Conservation (phyloP, 2,888 invertebrate genomes). For the Sarcophaga rosellei region DNA sequence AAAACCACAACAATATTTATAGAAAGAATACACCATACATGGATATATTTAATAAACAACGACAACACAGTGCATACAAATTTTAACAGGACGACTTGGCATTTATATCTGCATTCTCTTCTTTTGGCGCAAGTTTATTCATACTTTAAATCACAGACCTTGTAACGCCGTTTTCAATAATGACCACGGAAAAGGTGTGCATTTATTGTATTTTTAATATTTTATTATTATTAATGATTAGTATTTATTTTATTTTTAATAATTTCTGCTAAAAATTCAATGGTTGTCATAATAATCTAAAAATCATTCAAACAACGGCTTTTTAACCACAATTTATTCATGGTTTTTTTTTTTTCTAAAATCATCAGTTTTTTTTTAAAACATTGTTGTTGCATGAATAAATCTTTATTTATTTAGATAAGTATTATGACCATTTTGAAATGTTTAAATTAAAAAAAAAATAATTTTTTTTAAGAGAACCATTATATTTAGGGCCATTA, state of each 20-base stretch:
- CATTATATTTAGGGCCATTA: too few species aligned
- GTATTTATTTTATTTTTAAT: background rate
- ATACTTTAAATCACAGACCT: background rate
- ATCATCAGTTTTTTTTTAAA: too few species aligned
- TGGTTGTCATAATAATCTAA: too few species aligned
- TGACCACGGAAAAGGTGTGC: conserved; percentile 65
- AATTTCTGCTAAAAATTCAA: background rate
- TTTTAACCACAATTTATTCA: too few species aligned
- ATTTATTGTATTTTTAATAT: conserved; percentile 26
- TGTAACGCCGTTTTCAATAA: conserved; percentile 7
- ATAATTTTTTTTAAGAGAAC: too few species aligned
- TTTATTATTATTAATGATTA: conserved; percentile 19
- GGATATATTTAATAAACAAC: background rate
- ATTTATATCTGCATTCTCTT: conserved; percentile 15
- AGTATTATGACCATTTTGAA: too few species aligned
- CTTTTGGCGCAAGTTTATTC: conserved; percentile 49
- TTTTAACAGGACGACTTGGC: conserved; percentile 24
- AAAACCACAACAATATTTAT: too few species aligned
- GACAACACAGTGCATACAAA: background rate
- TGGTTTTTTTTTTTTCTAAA: too few species aligned
- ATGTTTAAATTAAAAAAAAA: too few species aligned
- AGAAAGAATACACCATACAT: background rate
- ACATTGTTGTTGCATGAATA: too few species aligned
- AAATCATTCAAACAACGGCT: too few species aligned
- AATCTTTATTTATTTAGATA: too few species aligned